Percentiles rank a stretch among this genome's conserved stretches.
Evolutionary conservation across 37 sponge, comb jelly and placozoan genomes (phyloP).

Genomic region (Cladorhizidae sp.): DNA sequence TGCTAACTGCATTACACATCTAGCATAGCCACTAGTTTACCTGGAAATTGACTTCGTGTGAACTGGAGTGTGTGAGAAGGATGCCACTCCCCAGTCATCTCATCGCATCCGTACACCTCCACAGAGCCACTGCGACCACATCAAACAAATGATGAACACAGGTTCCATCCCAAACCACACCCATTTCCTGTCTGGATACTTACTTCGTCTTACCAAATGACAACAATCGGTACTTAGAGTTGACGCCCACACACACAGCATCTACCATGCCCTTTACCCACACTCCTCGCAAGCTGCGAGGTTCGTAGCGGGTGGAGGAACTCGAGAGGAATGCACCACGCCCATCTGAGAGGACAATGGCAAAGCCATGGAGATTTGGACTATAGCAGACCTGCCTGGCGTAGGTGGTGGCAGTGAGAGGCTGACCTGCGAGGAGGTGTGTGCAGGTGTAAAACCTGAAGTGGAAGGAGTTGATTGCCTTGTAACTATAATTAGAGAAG

Average conservation of each 20-base stretch:
- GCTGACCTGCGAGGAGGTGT: conserved; percentile 21
- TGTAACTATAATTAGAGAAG: too few relatives aligned
- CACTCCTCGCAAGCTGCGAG: conserved; percentile 61
- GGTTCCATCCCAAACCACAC: neutral
- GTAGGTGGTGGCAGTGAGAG: neutral
- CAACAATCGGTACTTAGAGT: conserved; percentile 51
- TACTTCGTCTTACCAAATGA: conserved; percentile 67
- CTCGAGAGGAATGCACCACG: conserved; percentile 53
- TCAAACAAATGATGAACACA: neutral
- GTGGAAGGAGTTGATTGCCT: too few relatives aligned
- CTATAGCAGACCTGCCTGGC: conserved; percentile 25
- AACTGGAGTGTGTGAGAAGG: conserved; percentile 65
- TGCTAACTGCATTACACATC: too few relatives aligned
- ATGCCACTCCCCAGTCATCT: conserved; percentile 66
- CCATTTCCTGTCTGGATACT: neutral
- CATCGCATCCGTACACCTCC: conserved; percentile 59
- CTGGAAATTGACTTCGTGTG: conserved; percentile 67
- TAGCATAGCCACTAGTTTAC: too few relatives aligned
- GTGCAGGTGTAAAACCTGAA: too few relatives aligned
- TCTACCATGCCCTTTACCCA: conserved; percentile 60
- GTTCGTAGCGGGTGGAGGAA: conserved; percentile 22
- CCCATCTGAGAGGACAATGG: conserved; percentile 60
- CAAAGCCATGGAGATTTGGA: conserved; percentile 51
- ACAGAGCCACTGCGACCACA: conserved; percentile 62
- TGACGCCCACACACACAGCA: conserved; percentile 56